These are phyloP conservation scores for Elgaria multicarinata DNA, from an alignment of 2,113 vertebrate genomes.

Conservation along the genomic window DNA sequence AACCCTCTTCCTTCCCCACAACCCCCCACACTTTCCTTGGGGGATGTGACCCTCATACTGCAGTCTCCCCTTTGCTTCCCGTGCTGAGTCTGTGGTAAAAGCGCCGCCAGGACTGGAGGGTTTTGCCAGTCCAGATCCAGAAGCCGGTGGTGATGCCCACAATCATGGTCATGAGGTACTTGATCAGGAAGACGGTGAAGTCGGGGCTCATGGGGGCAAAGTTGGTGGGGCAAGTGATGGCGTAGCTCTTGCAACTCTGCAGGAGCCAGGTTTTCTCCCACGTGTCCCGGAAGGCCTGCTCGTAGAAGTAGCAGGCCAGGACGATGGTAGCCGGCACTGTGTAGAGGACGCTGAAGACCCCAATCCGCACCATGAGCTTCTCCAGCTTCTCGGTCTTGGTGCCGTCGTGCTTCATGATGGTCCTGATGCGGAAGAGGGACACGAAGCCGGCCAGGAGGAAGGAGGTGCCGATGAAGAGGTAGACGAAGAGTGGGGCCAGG, in stretches of 20 bases:
- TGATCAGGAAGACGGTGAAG: slow-evolving; percentile 94
- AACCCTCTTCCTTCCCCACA: not conserved
- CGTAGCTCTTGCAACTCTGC: slow-evolving; percentile 89
- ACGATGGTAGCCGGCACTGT: slow-evolving; percentile 88
- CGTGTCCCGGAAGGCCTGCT: slow-evolving; percentile 88
- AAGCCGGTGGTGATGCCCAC: slow-evolving; percentile 92
- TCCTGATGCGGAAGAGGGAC: slow-evolving; percentile 94
- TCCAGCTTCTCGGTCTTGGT: slow-evolving; percentile 95
- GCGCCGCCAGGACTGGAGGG: slow-evolving; percentile 89
- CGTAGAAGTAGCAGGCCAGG: slow-evolving; percentile 91
- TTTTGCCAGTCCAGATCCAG: slow-evolving; percentile 97
- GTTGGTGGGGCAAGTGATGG: slow-evolving; percentile 84
- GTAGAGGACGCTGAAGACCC: slow-evolving; percentile 90
- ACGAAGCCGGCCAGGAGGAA: slow-evolving; percentile 92
- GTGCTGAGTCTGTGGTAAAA: slow-evolving; percentile 91
- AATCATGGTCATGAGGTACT: slow-evolving; percentile 96
- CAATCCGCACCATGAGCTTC: slow-evolving; percentile 92
- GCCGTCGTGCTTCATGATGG: slow-evolving; percentile 98
- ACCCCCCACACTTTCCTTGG: not conserved
- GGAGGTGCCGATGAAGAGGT: slow-evolving; percentile 90
- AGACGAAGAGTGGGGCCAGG: slow-evolving; percentile 88
- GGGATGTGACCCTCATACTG: slow-evolving; percentile 81
- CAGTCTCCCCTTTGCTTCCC: slow-evolving; percentile 94
- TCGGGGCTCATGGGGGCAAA: slow-evolving; percentile 86
- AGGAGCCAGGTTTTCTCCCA: slow-evolving; percentile 93